Evolutionary conservation across 2,797 vertebrate species (phyloP), one percentile per base, ranked within the genome.

Genomic region (Sparidentex hasta): DNA sequence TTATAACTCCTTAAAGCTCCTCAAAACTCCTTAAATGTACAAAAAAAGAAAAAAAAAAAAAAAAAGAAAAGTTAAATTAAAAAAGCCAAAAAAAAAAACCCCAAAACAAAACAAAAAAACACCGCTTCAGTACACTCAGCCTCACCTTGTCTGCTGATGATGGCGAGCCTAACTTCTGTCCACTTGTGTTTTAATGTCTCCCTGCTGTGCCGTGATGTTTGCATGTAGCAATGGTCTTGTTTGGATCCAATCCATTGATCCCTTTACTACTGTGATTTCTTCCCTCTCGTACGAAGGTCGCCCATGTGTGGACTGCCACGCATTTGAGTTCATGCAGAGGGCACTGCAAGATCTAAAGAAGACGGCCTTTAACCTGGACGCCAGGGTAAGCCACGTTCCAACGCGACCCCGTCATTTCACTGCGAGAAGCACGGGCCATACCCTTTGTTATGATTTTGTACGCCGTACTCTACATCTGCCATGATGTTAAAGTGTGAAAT

Each of bases 311-410:
- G 97, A 99, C 85, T 99, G 98, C 81, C 97, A 98, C 71, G 97
- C 97, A 0, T 99, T 99, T 88, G 98, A 99, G 93, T 99, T 99
- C 81, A 98, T 99, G 98, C 98, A 99, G 95, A 96, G 97, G 90
- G 98, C 98, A 51, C 93, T 99, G 91, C 97, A 98, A 91, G 98
- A 99, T 85, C 92, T 99, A 16, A 97, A 97, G 90, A 98, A 96
- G 95, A 97, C 97, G 0, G 97, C 97, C 0, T 96, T 95, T 78
- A 97, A 94, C 90, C 96, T 99, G 1, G 98, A 99, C 85, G 94
- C 96, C 1, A 90, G 97, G 95, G 98, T 99, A 91, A 70, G 95
- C 69, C 41, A 57, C 44, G 29, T 4, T 27, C 5, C 21, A 0
- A n/a, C 2, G 2, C 25, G 23, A 48, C 17, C 25, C 6, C 3